These are phyloP conservation scores for Hyperoplus lanceolatus DNA, from an alignment of 2,797 vertebrate species.

Conservation along the genomic window DNA sequence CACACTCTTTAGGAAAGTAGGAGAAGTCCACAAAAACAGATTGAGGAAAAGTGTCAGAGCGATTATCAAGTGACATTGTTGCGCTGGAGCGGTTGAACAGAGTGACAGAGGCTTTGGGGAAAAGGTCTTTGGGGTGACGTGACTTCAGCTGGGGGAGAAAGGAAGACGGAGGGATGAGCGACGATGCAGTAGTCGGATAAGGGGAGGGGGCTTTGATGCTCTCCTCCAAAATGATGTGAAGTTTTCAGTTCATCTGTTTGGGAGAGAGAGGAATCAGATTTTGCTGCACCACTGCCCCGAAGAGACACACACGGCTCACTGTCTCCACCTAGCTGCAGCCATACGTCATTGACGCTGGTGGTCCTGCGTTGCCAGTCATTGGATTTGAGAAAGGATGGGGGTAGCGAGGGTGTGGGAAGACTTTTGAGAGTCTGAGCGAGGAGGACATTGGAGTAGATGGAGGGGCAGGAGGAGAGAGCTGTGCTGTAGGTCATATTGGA, in stretches of 20 bases:
- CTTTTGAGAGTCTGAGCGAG: neutral
- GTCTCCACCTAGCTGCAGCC: constrained; percentile 35
- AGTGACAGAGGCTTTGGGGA: constrained; percentile 8
- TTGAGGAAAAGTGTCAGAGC: neutral
- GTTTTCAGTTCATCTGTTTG: neutral
- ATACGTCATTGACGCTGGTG: neutral
- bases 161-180: neutral
- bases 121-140: neutral
- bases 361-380: neutral
- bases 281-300: neutral
- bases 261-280: neutral
- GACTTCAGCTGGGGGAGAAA: neutral
- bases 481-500: neutral
- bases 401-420: neutral
- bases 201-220: neutral
- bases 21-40: constrained; percentile 32
- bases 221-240: neutral
- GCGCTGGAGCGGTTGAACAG: neutral
- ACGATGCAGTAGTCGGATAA: neutral
- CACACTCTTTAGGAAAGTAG: constrained; percentile 25
- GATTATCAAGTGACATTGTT: neutral
- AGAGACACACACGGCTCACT: neutral
- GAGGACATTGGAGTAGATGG: constrained; percentile 41
- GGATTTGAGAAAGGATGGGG: neutral
- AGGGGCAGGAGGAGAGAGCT: constrained; percentile 18